Conservation (phyloP, 2,797 vertebrate genomes). For the Chaenodraco wilsoni region DNA sequence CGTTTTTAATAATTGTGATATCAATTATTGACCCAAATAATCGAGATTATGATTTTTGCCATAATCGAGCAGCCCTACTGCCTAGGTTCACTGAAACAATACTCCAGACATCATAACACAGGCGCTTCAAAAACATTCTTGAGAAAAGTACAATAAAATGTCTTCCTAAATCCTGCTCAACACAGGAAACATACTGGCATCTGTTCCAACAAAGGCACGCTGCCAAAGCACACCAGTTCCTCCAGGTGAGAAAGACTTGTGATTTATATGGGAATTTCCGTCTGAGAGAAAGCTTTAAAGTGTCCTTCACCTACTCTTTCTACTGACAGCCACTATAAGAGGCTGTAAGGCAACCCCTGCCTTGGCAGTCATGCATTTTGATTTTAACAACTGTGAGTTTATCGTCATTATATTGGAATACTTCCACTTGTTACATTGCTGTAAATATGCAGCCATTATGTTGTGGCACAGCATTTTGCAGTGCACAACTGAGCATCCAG, state of each 20-base stretch:
- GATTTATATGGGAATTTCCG: conserved; percentile 50
- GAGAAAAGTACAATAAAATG: conserved; percentile 36
- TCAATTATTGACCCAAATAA: too few relatives aligned
- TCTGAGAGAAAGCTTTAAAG: conserved; percentile 20
- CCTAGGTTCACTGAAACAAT: neutral
- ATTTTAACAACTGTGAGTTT: conserved; percentile 21
- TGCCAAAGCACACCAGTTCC: conserved; percentile 33
- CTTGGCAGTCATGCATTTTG: conserved; percentile 22
- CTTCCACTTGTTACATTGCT: conserved; percentile 15
- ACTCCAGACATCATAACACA: neutral
- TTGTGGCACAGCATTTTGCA: conserved; percentile 11
- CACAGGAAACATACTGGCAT: conserved; percentile 35
- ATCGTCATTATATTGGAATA: conserved; percentile 12
- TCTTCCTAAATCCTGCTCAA: conserved; percentile 4
- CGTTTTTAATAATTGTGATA: too few relatives aligned
- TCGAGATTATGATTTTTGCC: too few relatives aligned
- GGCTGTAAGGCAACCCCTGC: conserved; percentile 11
- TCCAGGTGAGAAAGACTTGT: conserved; percentile 31
- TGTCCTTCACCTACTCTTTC: conserved; percentile 7
- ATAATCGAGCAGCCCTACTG: neutral
- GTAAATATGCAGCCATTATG: conserved; percentile 11
- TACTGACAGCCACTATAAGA: neutral
- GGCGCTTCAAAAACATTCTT: conserved; percentile 19
- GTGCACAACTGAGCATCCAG: conserved; percentile 14
- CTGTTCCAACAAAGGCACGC: conserved; percentile 29